A percentile compares a stretch with the other conserved stretches of the same genome.
Conservation (phyloP, 2,113 vertebrate species). For the Bubo bubo region DNA sequence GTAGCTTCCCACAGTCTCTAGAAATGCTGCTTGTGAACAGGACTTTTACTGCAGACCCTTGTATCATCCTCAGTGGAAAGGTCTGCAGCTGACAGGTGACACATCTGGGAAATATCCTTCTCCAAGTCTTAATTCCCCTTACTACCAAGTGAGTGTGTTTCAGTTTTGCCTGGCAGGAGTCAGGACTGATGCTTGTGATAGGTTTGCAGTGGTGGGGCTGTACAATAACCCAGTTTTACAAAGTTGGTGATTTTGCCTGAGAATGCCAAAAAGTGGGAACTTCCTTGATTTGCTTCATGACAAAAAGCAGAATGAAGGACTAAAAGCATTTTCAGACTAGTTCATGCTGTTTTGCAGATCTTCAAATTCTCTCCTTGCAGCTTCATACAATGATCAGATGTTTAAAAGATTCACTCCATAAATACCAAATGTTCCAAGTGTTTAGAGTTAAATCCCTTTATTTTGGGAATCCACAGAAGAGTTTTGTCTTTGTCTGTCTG, state of each 20-base stretch:
- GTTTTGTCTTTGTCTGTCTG: neutral
- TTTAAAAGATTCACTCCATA: neutral
- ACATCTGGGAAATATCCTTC: neutral
- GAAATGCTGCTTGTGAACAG: neutral
- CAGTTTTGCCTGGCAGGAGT: neutral
- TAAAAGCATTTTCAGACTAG: neutral
- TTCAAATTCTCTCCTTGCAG: neutral
- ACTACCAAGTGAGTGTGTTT: neutral
- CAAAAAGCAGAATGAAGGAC: neutral
- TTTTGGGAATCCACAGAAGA: neutral
- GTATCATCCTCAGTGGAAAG: neutral
- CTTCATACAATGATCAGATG: neutral
- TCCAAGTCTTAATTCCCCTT: neutral
- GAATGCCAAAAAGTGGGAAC: neutral
- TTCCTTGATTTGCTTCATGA: neutral
- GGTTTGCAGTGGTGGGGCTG: neutral
- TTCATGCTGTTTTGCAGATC: neutral
- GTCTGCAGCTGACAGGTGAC: neutral
- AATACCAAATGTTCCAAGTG: neutral
- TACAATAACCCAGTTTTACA: neutral
- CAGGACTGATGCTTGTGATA: neutral
- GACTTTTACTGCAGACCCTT: neutral
- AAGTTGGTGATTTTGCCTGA: neutral
- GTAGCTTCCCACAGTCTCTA: neutral
- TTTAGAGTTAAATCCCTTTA: neutral